A percentile compares a stretch with the other conserved stretches of the same genome.
These are phyloP conservation scores for Phenganax marumi DNA, from an alignment of 92 coral and sea anemone species.

Conservation along the genomic window DNA sequence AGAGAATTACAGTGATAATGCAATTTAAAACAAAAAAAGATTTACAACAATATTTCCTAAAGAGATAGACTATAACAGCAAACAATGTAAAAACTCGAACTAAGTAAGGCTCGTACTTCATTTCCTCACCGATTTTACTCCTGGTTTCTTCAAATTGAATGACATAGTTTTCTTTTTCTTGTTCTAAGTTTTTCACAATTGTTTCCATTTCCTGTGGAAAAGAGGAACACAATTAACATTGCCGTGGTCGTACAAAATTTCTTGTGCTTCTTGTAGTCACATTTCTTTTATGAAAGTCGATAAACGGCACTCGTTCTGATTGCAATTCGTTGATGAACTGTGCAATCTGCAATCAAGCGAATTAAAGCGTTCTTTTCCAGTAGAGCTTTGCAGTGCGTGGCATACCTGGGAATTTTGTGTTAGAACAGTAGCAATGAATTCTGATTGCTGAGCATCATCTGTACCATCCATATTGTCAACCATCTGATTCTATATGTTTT, in stretches of 20 bases:
- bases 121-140: constrained; percentile 64
- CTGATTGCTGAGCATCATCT: constrained; percentile 23
- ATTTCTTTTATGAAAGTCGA: too few species aligned
- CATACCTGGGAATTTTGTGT: constrained; percentile 36
- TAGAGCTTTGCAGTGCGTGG: neutral
- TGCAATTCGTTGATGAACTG: too few species aligned
- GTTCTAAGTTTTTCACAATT: constrained; percentile 76
- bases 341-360: neutral
- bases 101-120: neutral
- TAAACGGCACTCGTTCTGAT: too few species aligned
- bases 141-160: constrained; percentile 80
- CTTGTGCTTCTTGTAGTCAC: too few species aligned
- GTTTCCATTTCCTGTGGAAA: constrained; percentile 65
- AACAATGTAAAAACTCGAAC: too few species aligned
- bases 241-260: too few species aligned
- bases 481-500: neutral
- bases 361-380: neutral
- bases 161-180: constrained; percentile 79
- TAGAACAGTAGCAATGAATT: constrained; percentile 16
- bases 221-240: neutral
- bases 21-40: too few species aligned
- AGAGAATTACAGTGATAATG: too few species aligned
- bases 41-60: too few species aligned
- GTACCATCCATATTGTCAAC: constrained; percentile 35
- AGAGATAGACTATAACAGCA: too few species aligned